These are phyloP conservation scores for Tetrao urogallus DNA, from an alignment of 2,113 vertebrate genomes.

Conservation along the genomic window DNA sequence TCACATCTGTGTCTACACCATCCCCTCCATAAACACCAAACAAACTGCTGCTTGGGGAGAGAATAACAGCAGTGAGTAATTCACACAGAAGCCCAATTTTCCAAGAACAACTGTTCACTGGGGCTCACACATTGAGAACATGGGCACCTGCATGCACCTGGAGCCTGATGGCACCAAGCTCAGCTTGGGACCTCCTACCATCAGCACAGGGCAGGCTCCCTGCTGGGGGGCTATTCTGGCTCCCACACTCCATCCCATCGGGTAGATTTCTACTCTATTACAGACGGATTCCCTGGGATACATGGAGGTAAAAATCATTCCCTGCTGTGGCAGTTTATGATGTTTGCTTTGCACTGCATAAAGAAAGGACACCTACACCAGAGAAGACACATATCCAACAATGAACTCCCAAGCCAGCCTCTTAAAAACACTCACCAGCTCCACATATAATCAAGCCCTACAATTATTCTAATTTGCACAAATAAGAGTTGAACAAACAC, in stretches of 20 bases:
- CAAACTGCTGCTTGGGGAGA: background rate
- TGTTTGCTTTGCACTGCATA: background rate
- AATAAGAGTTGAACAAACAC: constrained; percentile 60
- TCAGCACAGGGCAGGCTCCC: background rate
- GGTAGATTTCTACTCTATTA: background rate
- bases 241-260: background rate
- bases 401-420: background rate
- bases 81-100: background rate
- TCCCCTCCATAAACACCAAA: background rate
- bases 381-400: background rate
- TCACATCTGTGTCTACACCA: background rate
- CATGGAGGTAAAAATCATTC: background rate
- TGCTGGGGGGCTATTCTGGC: background rate
- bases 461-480: constrained; percentile 50
- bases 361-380: background rate
- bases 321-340: background rate
- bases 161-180: background rate
- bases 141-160: background rate
- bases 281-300: background rate
- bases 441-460: background rate
- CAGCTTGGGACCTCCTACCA: background rate
- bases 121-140: background rate
- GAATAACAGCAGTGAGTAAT: background rate
- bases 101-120: background rate
- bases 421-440: background rate